These are phyloP conservation scores for Polypedilum vanderplanki DNA, from an alignment of 1,140 invertebrate species.

Conservation along the genomic window DNA sequence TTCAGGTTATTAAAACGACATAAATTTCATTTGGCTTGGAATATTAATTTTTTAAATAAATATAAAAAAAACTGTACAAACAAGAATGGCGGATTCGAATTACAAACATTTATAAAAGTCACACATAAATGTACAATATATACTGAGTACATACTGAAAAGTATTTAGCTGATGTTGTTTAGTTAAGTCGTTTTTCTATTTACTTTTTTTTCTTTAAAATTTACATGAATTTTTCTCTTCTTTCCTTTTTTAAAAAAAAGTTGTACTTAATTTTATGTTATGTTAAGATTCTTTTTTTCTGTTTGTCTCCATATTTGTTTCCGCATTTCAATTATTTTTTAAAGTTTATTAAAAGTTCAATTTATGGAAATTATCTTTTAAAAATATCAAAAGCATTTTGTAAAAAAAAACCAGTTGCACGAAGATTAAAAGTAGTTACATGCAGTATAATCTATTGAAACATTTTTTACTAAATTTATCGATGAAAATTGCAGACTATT, in stretches of 20 bases:
- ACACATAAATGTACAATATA: no score
- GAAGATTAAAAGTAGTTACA: no score
- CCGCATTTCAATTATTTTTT: not conserved
- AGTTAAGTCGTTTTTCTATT: conserved; percentile 1
- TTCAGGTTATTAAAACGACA: conserved; percentile 25
- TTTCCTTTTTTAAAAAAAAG: not conserved
- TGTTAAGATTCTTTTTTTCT: not conserved
- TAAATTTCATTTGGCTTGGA: conserved; percentile 25
- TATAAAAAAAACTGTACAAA: conserved; percentile 11
- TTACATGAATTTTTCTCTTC: not conserved
- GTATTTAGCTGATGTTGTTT: conserved; percentile 7
- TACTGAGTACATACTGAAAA: not conserved
- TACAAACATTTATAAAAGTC: no score
- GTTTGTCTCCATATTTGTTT: not conserved
- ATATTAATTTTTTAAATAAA: conserved; percentile 28
- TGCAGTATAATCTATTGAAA: no score
- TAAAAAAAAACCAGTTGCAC: no score
- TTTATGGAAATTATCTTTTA: no score
- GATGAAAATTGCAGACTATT: no score
- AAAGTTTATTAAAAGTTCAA: not conserved
- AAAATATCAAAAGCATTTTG: no score
- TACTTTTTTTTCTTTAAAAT: not conserved
- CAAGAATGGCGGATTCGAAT: conserved; percentile 11
- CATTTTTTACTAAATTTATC: no score
- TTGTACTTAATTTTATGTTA: not conserved